Conservation (phyloP, 2,113 vertebrate species). For the Ranitomeya variabilis region DNA sequence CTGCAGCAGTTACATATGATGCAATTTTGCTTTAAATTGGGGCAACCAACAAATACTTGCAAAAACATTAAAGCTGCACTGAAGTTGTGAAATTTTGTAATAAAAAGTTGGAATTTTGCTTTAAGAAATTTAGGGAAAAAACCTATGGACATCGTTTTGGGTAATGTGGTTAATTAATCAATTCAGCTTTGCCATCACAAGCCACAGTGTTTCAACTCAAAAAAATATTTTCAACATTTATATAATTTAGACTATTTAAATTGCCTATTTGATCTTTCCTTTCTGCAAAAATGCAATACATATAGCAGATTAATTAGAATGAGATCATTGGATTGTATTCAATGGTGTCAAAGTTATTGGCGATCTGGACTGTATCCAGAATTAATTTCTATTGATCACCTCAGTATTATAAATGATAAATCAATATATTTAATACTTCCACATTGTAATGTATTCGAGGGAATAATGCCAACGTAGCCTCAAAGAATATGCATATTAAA, state of each 20-base stretch:
- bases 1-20: no score
- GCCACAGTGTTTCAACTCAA: background rate
- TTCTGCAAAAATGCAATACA: slow-evolving; percentile 51
- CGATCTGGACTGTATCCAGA: slow-evolving; percentile 73
- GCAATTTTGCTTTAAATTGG: no score
- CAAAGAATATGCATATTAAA: slow-evolving; percentile 71
- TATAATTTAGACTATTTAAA: slow-evolving; percentile 10
- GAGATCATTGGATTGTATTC: slow-evolving; percentile 69
- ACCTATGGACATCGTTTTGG: background rate
- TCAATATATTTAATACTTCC: slow-evolving; percentile 87
- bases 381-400: slow-evolving; percentile 81
- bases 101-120: background rate
- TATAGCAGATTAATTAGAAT: slow-evolving; percentile 71
- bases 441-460: slow-evolving; percentile 75
- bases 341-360: slow-evolving; percentile 67
- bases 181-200: background rate
- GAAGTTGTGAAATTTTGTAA: background rate
- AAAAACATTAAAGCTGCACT: background rate
- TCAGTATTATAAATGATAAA: slow-evolving; percentile 84
- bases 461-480: slow-evolving; percentile 66
- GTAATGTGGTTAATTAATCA: background rate
- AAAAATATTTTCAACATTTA: slow-evolving; percentile 18
- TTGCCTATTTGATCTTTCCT: slow-evolving; percentile 19
- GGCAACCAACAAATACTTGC: no score
- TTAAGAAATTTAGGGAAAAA: background rate